Conservation (phyloP, 1,140 invertebrate species). For the Pseudobourletiella spinata region DNA sequence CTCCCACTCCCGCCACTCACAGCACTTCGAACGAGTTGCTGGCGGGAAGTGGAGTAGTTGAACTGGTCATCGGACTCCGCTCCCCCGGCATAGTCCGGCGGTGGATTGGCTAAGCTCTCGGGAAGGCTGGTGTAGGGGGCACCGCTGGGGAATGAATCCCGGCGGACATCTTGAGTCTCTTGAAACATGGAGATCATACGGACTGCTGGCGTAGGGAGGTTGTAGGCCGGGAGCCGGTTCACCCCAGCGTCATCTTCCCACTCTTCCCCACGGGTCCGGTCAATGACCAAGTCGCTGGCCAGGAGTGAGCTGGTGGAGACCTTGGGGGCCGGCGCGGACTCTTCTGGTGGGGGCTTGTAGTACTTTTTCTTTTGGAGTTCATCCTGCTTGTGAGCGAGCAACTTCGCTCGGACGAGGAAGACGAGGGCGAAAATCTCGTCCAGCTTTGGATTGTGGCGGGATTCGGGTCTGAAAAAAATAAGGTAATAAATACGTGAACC, state of each 20-base stretch:
- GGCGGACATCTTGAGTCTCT: not conserved
- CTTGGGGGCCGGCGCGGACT: not conserved
- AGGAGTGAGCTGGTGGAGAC: not conserved
- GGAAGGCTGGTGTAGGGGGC: not conserved
- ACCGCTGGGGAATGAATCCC: not conserved
- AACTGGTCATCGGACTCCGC: not conserved
- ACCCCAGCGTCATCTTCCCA: not conserved
- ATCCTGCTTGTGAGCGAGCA: constrained; percentile 21
- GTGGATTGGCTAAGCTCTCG: not conserved
- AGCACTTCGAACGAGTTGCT: too few relatives aligned
- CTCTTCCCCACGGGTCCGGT: not conserved
- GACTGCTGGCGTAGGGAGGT: not conserved
- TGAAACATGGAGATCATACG: constrained; percentile 4
- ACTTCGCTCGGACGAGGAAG: constrained; percentile 27
- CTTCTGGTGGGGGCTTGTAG: not conserved
- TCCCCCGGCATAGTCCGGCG: not conserved
- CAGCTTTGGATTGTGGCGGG: constrained; percentile 28
- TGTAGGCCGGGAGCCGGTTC: not conserved
- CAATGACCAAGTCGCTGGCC: not conserved
- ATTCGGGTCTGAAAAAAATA: constrained; percentile 16
- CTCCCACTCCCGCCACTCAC: not conserved
- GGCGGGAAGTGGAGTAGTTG: too few relatives aligned
- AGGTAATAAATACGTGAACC: not conserved
- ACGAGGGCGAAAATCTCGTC: constrained; percentile 33
- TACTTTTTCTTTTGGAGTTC: not conserved